Evolutionary conservation across 2,797 vertebrate species (phyloP).

Genomic region (Clarias pachynema): DNA sequence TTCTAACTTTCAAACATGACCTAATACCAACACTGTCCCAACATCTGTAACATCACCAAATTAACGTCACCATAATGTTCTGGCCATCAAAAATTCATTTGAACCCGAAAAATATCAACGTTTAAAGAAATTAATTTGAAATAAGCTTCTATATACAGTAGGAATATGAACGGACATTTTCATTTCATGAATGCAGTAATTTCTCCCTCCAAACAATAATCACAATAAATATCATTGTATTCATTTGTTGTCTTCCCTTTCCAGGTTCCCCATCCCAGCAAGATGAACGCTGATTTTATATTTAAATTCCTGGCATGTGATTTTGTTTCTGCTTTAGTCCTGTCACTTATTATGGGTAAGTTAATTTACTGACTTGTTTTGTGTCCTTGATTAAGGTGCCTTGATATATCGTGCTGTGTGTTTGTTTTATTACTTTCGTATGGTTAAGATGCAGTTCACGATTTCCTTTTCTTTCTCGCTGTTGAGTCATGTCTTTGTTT

Average conservation of each 20-base stretch:
- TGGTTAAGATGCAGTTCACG: neutral
- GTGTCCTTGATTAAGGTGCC: neutral
- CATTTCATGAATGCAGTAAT: neutral
- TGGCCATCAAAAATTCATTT: too few species aligned
- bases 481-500: neutral
- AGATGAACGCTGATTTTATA: neutral
- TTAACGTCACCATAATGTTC: too few species aligned
- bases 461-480: neutral
- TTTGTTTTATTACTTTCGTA: neutral
- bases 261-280: neutral
- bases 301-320: neutral
- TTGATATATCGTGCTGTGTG: neutral
- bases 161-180: neutral
- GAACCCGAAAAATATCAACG: neutral
- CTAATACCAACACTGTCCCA: too few species aligned
- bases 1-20: too few species aligned
- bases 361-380: neutral
- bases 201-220: neutral
- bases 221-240: neutral
- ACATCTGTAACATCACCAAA: too few species aligned
- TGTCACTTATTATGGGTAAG: neutral
- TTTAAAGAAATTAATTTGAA: neutral
- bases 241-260: neutral
- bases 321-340: neutral
- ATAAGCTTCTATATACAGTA: neutral